Conservation (phyloP, 2,797 vertebrate species). For the Spizella passerina region DNA sequence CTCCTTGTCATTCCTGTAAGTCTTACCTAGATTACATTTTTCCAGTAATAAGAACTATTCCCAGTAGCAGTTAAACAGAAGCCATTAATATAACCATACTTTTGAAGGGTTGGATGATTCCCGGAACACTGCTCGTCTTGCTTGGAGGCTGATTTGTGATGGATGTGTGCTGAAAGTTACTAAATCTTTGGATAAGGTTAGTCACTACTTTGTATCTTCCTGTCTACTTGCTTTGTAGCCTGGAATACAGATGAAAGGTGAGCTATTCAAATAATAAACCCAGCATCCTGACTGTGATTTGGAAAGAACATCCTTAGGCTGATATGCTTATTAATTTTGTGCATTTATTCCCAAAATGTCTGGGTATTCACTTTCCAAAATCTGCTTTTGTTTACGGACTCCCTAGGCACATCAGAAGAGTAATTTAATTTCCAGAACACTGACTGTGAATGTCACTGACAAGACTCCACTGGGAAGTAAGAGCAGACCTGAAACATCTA, state of each 20-base stretch:
- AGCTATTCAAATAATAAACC: background rate
- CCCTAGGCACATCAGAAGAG: conserved; percentile 61
- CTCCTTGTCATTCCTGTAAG: background rate
- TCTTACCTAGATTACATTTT: background rate
- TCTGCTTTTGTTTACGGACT: conserved; percentile 67
- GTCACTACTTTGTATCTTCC: conserved; percentile 67
- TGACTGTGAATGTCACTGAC: background rate
- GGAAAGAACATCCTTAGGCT: background rate
- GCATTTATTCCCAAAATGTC: conserved; percentile 13
- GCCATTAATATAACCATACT: background rate
- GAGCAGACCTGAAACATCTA: background rate
- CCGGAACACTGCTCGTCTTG: conserved; percentile 89
- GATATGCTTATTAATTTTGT: background rate
- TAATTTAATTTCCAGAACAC: conserved; percentile 54
- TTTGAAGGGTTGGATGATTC: conserved; percentile 90
- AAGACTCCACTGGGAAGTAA: conserved; percentile 12
- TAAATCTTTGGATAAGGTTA: conserved; percentile 86
- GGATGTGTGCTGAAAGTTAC: conserved; percentile 91
- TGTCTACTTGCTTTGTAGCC: conserved; percentile 12
- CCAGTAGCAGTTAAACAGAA: background rate
- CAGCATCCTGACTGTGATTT: background rate
- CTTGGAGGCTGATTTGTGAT: conserved; percentile 89
- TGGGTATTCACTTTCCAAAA: conserved; percentile 44
- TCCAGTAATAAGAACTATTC: background rate
- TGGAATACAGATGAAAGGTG: background rate